Conservation (phyloP, 2,113 vertebrate species). For the Baryphthengus martii region DNA sequence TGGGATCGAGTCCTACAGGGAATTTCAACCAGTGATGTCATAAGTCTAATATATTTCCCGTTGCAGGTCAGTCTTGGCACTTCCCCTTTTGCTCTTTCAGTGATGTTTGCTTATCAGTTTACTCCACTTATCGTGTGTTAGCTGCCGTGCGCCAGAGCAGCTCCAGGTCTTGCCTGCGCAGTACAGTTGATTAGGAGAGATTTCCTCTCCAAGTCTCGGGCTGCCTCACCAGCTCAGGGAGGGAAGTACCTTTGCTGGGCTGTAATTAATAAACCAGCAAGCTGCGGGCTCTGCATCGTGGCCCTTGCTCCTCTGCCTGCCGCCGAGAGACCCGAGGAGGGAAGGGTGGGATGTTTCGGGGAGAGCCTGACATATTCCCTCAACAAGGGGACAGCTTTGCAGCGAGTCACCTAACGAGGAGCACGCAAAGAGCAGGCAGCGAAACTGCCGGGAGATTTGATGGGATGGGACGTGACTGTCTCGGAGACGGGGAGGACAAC, state of each 20-base stretch:
- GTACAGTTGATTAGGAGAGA: background rate
- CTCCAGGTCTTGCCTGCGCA: background rate
- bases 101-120: background rate
- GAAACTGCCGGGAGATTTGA: background rate
- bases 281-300: accelerated
- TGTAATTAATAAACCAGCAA: background rate
- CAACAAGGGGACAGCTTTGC: background rate
- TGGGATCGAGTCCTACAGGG: background rate
- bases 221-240: background rate
- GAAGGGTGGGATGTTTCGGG: background rate
- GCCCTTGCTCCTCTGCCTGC: background rate
- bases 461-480: background rate
- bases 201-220: background rate
- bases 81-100: background rate
- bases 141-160: background rate
- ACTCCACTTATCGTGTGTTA: background rate
- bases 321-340: accelerated
- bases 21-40: background rate
- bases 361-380: background rate
- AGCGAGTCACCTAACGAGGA: background rate
- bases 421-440: background rate
- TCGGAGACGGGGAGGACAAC: background rate
- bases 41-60: background rate
- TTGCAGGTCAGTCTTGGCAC: background rate
- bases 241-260: background rate